Evolutionary conservation across 2,888 invertebrate species (phyloP), one percentile per base, ranked within the genome.

Genomic region (Thyatira batis): DNA sequence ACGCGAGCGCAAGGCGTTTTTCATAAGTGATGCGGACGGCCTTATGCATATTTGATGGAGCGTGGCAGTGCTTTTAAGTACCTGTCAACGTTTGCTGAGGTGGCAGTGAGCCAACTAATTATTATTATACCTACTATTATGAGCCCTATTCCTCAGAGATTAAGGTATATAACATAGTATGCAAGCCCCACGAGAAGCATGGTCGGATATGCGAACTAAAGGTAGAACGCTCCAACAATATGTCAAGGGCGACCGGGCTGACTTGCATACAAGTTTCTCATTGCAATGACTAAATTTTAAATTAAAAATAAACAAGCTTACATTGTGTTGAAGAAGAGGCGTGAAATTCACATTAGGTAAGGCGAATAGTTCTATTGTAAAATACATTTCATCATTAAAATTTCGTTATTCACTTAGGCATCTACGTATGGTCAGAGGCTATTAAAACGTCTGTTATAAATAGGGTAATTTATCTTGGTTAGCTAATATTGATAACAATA

Each of bases 1-100:
- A 76, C 72, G 77, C 75, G 67, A 76, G 64, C 67, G 67, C 69
- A 71, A 80, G 73, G 67, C 70, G 72, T 84, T 83, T 84, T 81
- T 84, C 77, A 75, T 74, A 77, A 78, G 74, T 71, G 70, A 73
- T 69, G 75, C 69, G 69, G 76, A 72, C 76, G 66, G 69, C 75
- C 78, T 81, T 79, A 80, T 82, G 84, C 80, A 85, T 85, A 82
- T 77, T 85, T 82, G 76, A 85, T 82, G 73, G 69, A 72, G 74
- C 70, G 63, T 71, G 65, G 63, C 74, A 69, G 69, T 70, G 71
- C 69, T 70, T 68, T 70, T 69, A 76, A 78, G 73, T 73, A 76
- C 74, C 73, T 73, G 76, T 70, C 71, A 76, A 69, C 69, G 68
- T 68, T 63, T 67, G 59, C 72, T 66, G 66, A 71, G 65, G 61